These are phyloP conservation scores for Lasius platythorax DNA, from an alignment of 2,888 invertebrate species.

Conservation along the genomic window DNA sequence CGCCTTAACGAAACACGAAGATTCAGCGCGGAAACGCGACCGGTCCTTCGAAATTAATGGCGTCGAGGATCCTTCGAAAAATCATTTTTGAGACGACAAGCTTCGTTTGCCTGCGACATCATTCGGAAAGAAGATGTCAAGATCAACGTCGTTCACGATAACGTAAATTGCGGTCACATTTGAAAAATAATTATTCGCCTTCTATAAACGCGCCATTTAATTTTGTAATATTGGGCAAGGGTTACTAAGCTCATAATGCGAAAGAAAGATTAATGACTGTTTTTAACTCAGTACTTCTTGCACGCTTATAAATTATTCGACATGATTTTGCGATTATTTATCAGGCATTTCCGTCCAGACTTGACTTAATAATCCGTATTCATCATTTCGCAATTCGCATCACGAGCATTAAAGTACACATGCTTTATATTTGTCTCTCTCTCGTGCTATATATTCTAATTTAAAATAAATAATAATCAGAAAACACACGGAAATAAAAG, in stretches of 20 bases:
- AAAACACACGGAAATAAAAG: not conserved
- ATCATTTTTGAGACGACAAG: slow-evolving; percentile 40
- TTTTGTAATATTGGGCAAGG: slow-evolving; percentile 20
- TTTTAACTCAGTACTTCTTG: not conserved
- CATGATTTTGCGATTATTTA: slow-evolving; percentile 27
- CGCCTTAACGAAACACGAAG: slow-evolving; percentile 69
- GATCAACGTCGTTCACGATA: slow-evolving; percentile 4
- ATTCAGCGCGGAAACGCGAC: slow-evolving; percentile 56
- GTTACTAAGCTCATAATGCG: slow-evolving; percentile 2
- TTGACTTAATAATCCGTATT: slow-evolving; percentile 20
- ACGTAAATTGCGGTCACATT: slow-evolving; percentile 18
- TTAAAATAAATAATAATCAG: not conserved
- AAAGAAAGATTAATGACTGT: slow-evolving; percentile 21
- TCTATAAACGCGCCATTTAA: slow-evolving; percentile 2
- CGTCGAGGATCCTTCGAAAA: slow-evolving; percentile 40
- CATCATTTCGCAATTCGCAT: slow-evolving; percentile 24
- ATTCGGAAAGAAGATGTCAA: slow-evolving; percentile 9
- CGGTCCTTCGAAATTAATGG: slow-evolving; percentile 57
- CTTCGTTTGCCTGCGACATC: slow-evolving; percentile 26
- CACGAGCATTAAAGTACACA: not conserved
- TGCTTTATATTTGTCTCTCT: not conserved
- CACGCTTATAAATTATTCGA: slow-evolving; percentile 31
- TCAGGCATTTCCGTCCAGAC: slow-evolving; percentile 48
- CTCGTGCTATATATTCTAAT: not conserved
- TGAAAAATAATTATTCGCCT: slow-evolving; percentile 11